A percentile compares a stretch with the other conserved stretches of the same genome.
These are phyloP conservation scores for Dicentrarchus labrax DNA, from an alignment of 2,113 vertebrate species.

Conservation along the genomic window DNA sequence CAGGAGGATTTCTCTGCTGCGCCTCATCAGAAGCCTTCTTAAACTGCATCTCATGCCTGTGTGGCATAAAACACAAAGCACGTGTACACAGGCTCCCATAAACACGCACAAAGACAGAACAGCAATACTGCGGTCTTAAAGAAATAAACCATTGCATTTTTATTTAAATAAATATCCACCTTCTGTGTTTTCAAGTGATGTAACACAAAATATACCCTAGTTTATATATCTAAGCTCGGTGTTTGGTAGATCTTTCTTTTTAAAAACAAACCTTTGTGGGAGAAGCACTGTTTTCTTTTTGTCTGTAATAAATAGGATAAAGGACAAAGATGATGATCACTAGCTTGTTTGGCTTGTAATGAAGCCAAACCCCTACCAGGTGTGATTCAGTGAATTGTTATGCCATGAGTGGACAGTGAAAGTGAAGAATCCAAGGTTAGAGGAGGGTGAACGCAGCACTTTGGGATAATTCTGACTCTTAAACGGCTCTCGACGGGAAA, in stretches of 20 bases:
- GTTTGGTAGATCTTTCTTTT: neutral
- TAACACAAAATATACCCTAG: neutral
- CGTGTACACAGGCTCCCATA: neutral
- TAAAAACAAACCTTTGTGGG: conserved; percentile 18
- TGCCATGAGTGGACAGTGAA: conserved; percentile 25
- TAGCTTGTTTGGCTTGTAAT: conserved; percentile 37
- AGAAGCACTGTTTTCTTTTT: neutral
- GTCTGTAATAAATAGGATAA: conserved; percentile 1
- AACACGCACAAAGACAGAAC: conserved; percentile 1
- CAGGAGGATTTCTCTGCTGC: conserved; percentile 47
- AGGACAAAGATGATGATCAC: conserved; percentile 4
- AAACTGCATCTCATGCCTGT: conserved; percentile 20
- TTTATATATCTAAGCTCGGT: conserved; percentile 2
- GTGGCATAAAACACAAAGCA: conserved; percentile 1
- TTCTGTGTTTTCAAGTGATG: neutral
- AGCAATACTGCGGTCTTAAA: neutral
- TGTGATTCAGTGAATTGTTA: conserved; percentile 41
- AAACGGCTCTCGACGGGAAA: conserved; percentile 65
- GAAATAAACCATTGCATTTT: conserved; percentile 13
- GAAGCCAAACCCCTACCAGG: conserved; percentile 21
- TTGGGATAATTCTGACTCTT: conserved; percentile 50
- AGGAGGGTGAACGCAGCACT: conserved; percentile 35
- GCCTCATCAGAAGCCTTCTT: conserved; percentile 37
- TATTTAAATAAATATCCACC: neutral
- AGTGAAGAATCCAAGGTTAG: conserved; percentile 22